Evolutionary conservation across 2,888 invertebrate genomes (phyloP).

Genomic region (Axea sp.): DNA sequence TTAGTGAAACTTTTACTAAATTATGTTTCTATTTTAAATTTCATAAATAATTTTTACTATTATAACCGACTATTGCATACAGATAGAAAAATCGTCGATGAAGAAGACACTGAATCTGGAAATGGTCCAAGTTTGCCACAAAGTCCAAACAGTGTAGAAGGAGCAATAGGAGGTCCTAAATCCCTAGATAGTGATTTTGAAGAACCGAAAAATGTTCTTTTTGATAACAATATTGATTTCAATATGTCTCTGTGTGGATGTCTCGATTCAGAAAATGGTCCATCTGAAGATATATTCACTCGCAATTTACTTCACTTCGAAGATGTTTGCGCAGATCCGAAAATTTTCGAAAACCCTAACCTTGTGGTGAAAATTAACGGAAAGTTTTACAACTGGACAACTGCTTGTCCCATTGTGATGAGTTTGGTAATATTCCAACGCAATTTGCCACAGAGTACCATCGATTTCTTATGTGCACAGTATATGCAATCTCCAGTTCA

Average conservation of each 20-base stretch:
- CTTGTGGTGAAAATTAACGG: conserved; percentile 92
- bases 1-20: too few relatives aligned
- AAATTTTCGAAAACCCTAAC: conserved; percentile 88
- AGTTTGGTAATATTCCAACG: conserved; percentile 92
- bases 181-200: conserved; percentile 92
- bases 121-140: conserved; percentile 97
- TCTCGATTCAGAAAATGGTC: conserved; percentile 80
- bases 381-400: conserved; percentile 94
- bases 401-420: conserved; percentile 94
- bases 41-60: too few relatives aligned
- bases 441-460: conserved; percentile 84
- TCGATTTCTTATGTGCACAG: conserved; percentile 73
- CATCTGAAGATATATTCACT: conserved; percentile 83
- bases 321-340: conserved; percentile 85
- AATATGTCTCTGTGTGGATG: conserved; percentile 90
- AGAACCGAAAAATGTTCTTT: conserved; percentile 82
- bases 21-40: too few relatives aligned
- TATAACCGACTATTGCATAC: too few relatives aligned
- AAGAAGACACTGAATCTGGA: conserved; percentile 97
- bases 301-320: conserved; percentile 81
- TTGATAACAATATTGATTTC: conserved; percentile 81
- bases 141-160: conserved; percentile 93
- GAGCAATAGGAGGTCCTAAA: conserved; percentile 84
- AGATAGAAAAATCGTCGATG: conserved; percentile 82
- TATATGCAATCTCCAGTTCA: conserved; percentile 71